Percentiles rank a stretch among this genome's conserved stretches.
Conservation (phyloP, 2,888 invertebrate genomes). For the Epinotia bilunana region DNA sequence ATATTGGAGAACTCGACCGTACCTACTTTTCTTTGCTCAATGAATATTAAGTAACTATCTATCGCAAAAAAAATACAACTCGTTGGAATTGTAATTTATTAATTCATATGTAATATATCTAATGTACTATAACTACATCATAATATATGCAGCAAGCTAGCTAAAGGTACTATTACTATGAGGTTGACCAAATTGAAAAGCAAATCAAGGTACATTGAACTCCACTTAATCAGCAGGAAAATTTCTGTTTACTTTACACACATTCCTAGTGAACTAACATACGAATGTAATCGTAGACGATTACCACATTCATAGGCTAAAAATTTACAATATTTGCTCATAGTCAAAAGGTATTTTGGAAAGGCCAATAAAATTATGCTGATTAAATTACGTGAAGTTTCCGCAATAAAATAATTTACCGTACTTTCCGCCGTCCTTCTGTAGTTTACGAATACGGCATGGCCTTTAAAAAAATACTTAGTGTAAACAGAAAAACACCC, state of each 20-base stretch:
- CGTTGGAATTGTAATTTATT: no score
- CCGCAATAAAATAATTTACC: not conserved
- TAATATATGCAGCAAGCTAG: not conserved
- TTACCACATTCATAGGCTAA: not conserved
- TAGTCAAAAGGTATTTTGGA: not conserved
- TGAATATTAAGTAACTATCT: no score
- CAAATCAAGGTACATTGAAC: constrained; percentile 32
- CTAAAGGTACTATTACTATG: not conserved
- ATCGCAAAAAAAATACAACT: no score
- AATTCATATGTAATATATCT: not conserved
- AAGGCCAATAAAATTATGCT: not conserved
- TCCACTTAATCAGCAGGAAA: constrained; percentile 17
- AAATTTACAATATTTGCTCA: not conserved
- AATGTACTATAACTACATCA: not conserved
- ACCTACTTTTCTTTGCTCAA: no score
- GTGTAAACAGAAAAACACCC: not conserved
- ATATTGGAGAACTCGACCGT: no score
- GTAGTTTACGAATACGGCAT: not conserved
- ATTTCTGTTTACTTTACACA: constrained; percentile 11
- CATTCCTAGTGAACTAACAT: not conserved
- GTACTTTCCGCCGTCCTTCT: constrained; percentile 9
- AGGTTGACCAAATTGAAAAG: constrained; percentile 10
- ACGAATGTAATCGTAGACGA: not conserved
- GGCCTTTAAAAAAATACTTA: not conserved
- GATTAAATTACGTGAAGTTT: not conserved